Conservation (phyloP, 2,888 invertebrate species). For the Sarcophaga subvicina region DNA sequence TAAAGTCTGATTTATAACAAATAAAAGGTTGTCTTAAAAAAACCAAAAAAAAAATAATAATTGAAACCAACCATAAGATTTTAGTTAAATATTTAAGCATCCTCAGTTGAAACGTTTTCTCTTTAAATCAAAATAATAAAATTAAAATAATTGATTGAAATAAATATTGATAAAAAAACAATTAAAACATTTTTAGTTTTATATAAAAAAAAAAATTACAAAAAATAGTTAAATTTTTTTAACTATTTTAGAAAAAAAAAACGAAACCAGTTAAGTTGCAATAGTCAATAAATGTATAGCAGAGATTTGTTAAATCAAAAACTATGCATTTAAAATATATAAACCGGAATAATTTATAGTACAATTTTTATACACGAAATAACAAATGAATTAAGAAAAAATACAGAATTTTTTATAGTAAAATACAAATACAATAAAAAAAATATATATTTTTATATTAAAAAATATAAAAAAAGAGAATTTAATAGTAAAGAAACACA, state of each 20-base stretch:
- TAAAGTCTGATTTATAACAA: constrained; percentile 38
- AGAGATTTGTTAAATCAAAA: constrained; percentile 29
- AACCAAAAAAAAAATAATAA: background rate
- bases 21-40: constrained; percentile 63
- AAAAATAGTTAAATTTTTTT: constrained; percentile 58
- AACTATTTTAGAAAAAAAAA: constrained; percentile 64
- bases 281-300: constrained; percentile 77
- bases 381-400: constrained; percentile 65
- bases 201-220: constrained; percentile 19
- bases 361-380: constrained; percentile 77
- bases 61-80: background rate
- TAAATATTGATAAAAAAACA: constrained; percentile 37
- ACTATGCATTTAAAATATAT: constrained; percentile 60
- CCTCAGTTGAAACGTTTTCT: constrained; percentile 63
- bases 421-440: constrained; percentile 55
- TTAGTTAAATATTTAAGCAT: constrained; percentile 64
- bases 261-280: constrained; percentile 80
- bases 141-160: constrained; percentile 30
- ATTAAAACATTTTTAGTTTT: constrained; percentile 60
- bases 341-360: constrained; percentile 83
- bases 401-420: constrained; percentile 69
- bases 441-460: constrained; percentile 81
- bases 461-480: constrained; percentile 69
- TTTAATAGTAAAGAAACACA: constrained; percentile 67
- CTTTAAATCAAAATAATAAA: constrained; percentile 49